These are phyloP conservation scores for Alloscopus bannaensis DNA, from an alignment of 2,888 invertebrate species.

Conservation along the genomic window DNA sequence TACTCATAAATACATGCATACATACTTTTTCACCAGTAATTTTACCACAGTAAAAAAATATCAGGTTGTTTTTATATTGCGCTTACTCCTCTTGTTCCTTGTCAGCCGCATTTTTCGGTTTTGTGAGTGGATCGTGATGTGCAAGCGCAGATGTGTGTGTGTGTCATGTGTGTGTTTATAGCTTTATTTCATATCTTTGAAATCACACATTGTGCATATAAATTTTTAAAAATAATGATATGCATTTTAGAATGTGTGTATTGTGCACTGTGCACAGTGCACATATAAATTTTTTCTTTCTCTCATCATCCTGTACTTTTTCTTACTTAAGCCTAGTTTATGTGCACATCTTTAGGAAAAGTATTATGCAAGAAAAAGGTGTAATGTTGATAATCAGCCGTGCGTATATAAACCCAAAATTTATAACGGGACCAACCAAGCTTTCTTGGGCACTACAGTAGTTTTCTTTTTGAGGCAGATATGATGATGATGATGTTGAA, in stretches of 20 bases:
- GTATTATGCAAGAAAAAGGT: constrained; percentile 61
- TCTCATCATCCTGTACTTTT: too few relatives aligned
- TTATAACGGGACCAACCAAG: constrained; percentile 53
- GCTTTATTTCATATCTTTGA: constrained; percentile 5
- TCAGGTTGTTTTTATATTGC: constrained; percentile 22
- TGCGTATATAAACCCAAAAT: constrained; percentile 60
- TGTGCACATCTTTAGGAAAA: constrained; percentile 14
- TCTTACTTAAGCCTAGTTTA: too few relatives aligned
- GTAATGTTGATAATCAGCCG: constrained; percentile 61
- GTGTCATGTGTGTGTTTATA: too few relatives aligned
- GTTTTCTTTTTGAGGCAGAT: too few relatives aligned
- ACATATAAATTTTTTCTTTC: neutral
- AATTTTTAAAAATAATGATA: constrained; percentile 12
- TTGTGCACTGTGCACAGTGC: neutral
- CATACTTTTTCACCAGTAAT: constrained; percentile 21
- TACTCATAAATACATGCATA: neutral
- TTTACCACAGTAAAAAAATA: constrained; percentile 29
- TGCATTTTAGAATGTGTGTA: too few relatives aligned
- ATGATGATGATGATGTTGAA: too few relatives aligned
- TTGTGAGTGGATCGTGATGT: constrained; percentile 5
- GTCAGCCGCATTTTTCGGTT: neutral
- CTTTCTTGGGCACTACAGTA: constrained; percentile 51
- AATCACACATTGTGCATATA: constrained; percentile 15
- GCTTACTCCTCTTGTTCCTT: constrained; percentile 14
- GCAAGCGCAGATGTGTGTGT: neutral